Percentiles rank a stretch among this genome's conserved stretches.
Conservation (phyloP, 1,140 invertebrate species). For the Xylocopa sonorina region DNA sequence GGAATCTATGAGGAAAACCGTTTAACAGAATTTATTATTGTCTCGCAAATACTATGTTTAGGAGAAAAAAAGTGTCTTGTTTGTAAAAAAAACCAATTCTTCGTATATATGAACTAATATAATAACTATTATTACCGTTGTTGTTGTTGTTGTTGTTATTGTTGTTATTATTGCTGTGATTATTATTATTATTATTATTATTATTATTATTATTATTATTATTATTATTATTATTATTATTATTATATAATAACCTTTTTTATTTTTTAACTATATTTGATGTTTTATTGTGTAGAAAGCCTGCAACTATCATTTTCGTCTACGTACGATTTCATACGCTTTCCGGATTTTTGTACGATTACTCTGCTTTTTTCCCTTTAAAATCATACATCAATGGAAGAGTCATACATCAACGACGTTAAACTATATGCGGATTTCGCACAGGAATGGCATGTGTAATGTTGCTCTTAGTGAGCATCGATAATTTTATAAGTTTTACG, state of each 20-base stretch:
- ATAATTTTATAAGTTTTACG: too few relatives aligned
- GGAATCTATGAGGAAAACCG: not conserved
- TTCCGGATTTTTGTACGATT: not conserved
- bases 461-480: too few relatives aligned
- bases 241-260: not conserved
- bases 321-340: too few relatives aligned
- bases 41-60: not conserved
- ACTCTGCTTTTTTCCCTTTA: not conserved
- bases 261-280: not conserved
- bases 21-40: constrained; percentile 30
- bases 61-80: not conserved
- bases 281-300: not conserved
- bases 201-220: not conserved
- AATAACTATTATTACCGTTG: not conserved
- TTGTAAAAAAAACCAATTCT: constrained; percentile 12
- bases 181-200: too few relatives aligned
- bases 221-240: not conserved
- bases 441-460: too few relatives aligned
- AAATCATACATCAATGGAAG: too few relatives aligned
- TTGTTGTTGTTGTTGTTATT: not conserved
- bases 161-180: not conserved
- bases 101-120: not conserved
- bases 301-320: not conserved
- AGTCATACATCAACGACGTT: too few relatives aligned
- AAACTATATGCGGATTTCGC: too few relatives aligned